phyloP scores from a whole-genome alignment of 2,888 invertebrate species.

The Oligia latruncula region DNA sequence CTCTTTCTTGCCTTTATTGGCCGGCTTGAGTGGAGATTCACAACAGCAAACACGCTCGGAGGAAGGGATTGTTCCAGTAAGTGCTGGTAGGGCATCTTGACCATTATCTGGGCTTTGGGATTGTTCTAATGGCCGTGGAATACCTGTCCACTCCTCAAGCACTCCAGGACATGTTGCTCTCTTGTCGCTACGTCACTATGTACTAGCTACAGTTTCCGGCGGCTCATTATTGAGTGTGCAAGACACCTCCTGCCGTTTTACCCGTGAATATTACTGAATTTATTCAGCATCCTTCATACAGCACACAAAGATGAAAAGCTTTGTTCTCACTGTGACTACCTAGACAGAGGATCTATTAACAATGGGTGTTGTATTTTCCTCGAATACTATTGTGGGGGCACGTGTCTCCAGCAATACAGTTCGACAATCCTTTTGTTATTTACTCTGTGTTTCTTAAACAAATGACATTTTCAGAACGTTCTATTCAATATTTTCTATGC shows the following conservation, averaged over 20 bases:
- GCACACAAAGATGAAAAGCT: slow-evolving; percentile 19
- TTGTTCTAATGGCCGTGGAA: neutral
- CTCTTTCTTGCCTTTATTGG: too few species aligned
- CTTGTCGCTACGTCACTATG: neutral
- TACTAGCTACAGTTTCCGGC: neutral
- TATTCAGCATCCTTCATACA: neutral
- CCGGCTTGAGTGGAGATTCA: too few species aligned
- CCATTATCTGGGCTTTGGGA: neutral
- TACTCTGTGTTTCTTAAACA: neutral
- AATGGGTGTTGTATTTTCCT: slow-evolving; percentile 30
- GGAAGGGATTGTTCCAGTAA: neutral
- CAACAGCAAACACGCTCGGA: neutral
- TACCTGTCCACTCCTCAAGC: neutral
- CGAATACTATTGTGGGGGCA: slow-evolving; percentile 30
- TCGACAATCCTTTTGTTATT: slow-evolving; percentile 7
- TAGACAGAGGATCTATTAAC: slow-evolving; percentile 31
- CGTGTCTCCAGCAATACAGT: slow-evolving; percentile 12
- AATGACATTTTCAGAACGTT: neutral
- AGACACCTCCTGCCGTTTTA: neutral
- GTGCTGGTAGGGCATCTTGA: neutral
- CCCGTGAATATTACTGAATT: neutral
- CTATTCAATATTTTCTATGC: neutral
- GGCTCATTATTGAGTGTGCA: neutral
- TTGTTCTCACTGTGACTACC: slow-evolving; percentile 26
- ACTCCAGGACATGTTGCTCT: neutral